Evolutionary conservation across 2,797 vertebrate species (phyloP), one percentile per base, ranked within the genome.

Genomic region (Pitangus sulphuratus): DNA sequence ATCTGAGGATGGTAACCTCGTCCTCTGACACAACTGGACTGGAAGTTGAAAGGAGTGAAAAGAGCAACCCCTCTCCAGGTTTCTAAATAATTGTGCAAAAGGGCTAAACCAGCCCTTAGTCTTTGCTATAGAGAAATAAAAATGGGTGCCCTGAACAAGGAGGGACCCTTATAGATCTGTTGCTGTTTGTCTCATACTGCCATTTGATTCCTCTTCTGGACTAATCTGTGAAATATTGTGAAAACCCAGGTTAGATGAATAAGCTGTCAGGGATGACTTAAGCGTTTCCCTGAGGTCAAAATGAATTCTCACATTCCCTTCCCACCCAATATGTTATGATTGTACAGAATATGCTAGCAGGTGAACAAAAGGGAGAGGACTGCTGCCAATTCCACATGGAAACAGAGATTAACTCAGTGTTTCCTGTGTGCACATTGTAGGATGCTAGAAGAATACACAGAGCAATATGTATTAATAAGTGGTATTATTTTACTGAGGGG

Each of bases 11-110:
- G 44, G 83, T 60, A 75, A 76, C 58, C 66, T 89, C 0, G 3
- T 90, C 58, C 74, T 89, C 70, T 72, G 89, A 82, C 87, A 92
- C 66, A 93, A 87, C 81, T 94, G 94, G 87, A 87, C 28, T 42
- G 30, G 47, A 93, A 87, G 65, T 51, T 39, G 24, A 71, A 93
- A 92, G 48, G 7, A 95, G 77, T 53, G 65, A 88, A 87, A 94
- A 78, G 50, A 84, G 77, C 54, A 72, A 30, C 33, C 61, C 50
- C 72, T 84, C 57, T 45, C 44, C 0, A 0, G 9, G 39, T 78
- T 91, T 95, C 72, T 47, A 65, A 72, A 51, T 65, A 76, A 84
- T 79, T 90, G 72, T 69, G 83, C 54, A 86, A 79, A 86, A 87
- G 65, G 77, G 40, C 51, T 79, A 65, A 91, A 86, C 75, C 81